Evolutionary conservation across 1,140 invertebrate species (phyloP), one percentile per base, ranked within the genome.

Genomic region (Alviniconcha marisindica): DNA sequence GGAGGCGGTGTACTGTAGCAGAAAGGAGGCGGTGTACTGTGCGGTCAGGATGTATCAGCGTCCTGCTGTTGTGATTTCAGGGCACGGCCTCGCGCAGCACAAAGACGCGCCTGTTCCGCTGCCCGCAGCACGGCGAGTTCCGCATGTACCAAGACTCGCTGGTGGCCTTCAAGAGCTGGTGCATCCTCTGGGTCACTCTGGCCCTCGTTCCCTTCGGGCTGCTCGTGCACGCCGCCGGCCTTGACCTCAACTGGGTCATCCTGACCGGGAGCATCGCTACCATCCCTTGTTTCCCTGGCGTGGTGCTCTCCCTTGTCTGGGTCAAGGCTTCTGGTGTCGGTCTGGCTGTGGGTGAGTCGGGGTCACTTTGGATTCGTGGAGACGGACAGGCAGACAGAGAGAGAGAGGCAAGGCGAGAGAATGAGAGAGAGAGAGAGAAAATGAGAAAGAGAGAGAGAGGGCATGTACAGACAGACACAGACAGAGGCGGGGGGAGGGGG

Each of bases 161-260:
- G 66, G 66, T 93, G 44, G 44, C 85, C 28, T 88, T 89, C 76
- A 91, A 91, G 60, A 91, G 84, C 79, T 89, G 88, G 88, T 90
- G 89, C 69, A 90, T 91, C 40, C 77, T 91, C 33, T 88, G 88
- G 86, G 85, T 91, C n/a, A 87, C 90, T n/a, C 54, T 90, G 5
- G 86, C 77, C 12, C 85, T 91, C 18, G 74, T 91, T 14, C 89
- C 90, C 0, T 84, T 89, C 48, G 90, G 90, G 2, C 78, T 91
- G 44, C n/a, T 83, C 2, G 84, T 91, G 2, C 81, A 85, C 15
- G 66, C 81, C 21, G 85, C 74, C 15, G 84, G 84, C 2, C 81
- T 91, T 1, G 87, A 91, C 77, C 85, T 91, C 2, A 90, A 89
- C 85, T 91, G 88, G 88, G 84, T 86, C 0, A 84, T 89, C 80